phyloP scores from a whole-genome alignment of 2,113 vertebrate species.

The Heloderma charlesbogerti region DNA sequence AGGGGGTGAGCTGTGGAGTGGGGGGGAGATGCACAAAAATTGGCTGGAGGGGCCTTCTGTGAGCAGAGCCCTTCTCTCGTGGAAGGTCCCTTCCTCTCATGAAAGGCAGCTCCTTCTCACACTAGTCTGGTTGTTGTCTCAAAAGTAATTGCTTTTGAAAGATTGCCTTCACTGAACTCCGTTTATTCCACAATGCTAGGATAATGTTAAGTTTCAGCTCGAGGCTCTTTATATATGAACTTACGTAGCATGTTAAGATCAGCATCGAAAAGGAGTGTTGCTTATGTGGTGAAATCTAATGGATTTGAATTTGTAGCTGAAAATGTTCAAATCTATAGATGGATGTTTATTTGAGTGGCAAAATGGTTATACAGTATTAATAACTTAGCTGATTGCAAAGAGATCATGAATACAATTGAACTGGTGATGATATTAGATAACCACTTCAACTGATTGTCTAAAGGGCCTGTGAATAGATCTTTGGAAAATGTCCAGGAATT shows the following conservation, averaged over 20 bases:
- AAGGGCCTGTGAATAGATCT: neutral
- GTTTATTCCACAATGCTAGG: neutral
- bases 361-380: constrained; percentile 1
- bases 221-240: neutral
- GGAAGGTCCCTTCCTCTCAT: no score
- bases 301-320: neutral
- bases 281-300: neutral
- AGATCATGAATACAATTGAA: constrained; percentile 6
- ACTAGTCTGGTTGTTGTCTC: neutral
- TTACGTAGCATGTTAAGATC: neutral
- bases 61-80: no score
- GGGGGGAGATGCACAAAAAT: no score
- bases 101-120: neutral
- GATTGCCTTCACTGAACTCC: neutral
- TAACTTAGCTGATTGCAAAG: constrained; percentile 16
- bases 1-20: no score
- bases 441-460: neutral
- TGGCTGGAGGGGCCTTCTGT: no score
- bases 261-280: neutral
- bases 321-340: neutral
- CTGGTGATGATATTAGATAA: neutral
- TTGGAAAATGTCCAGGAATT: neutral
- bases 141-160: neutral
- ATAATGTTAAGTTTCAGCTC: neutral
- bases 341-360: neutral